These are phyloP conservation scores for Pseudochaenichthys georgianus DNA, from an alignment of 2,797 vertebrate genomes.

Conservation along the genomic window DNA sequence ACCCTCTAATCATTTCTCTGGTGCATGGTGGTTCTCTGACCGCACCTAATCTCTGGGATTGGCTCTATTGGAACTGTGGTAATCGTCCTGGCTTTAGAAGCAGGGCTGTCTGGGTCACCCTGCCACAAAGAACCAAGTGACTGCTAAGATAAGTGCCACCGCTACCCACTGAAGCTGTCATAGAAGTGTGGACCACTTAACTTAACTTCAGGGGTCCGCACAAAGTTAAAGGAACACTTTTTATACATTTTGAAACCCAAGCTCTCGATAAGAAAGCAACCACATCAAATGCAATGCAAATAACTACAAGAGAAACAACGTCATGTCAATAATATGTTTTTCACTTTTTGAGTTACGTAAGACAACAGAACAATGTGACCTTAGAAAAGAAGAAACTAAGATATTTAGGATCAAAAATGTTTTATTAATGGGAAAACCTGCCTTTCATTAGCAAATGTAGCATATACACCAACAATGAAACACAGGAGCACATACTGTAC, in stretches of 20 bases:
- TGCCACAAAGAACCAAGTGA: neutral
- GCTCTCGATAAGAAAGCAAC: neutral
- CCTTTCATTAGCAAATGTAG: too few relatives aligned
- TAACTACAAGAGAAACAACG: neutral
- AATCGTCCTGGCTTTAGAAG: neutral
- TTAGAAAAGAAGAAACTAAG: too few relatives aligned
- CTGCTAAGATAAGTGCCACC: neutral
- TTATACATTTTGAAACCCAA: neutral
- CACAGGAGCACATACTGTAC: too few relatives aligned
- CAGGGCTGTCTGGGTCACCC: neutral
- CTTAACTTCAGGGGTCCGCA: neutral
- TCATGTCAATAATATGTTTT: too few relatives aligned
- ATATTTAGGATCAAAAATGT: too few relatives aligned
- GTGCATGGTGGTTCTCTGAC: neutral
- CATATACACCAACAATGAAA: too few relatives aligned
- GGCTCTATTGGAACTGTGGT: neutral
- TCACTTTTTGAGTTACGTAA: too few relatives aligned
- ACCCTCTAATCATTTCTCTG: neutral
- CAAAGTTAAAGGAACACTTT: neutral
- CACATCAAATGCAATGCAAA: neutral
- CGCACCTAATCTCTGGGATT: neutral
- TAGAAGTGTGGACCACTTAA: neutral
- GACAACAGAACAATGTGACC: too few relatives aligned
- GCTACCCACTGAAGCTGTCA: neutral
- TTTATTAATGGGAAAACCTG: too few relatives aligned